Conservation (phyloP, 1,140 invertebrate genomes). For the Nebria ingens region DNA sequence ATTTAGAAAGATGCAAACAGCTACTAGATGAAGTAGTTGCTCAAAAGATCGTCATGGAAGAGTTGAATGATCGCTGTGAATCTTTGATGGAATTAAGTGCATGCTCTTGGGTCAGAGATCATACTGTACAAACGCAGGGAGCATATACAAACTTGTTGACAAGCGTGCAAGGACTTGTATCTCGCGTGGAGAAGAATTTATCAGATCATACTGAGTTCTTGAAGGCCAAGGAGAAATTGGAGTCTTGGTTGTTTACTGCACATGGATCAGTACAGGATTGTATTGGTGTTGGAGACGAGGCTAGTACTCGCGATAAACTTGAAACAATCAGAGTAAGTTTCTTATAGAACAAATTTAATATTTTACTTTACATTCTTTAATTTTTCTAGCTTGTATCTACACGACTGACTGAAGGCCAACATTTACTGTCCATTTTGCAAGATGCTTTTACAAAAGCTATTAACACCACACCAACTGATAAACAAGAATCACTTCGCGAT, state of each 20-base stretch:
- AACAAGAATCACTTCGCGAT: constrained; percentile 64
- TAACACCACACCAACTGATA: constrained; percentile 65
- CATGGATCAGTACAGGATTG: constrained; percentile 72
- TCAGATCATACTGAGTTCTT: constrained; percentile 83
- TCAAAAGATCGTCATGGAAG: constrained; percentile 68
- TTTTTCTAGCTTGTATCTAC: constrained; percentile 48
- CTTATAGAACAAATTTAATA: neutral
- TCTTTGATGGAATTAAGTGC: constrained; percentile 74
- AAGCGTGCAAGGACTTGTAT: constrained; percentile 65
- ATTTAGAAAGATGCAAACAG: constrained; percentile 64
- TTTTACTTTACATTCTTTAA: constrained; percentile 1
- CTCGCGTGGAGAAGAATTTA: constrained; percentile 76
- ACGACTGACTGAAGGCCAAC: constrained; percentile 75
- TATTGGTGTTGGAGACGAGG: constrained; percentile 65
- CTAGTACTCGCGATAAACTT: constrained; percentile 71
- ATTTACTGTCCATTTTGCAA: constrained; percentile 65
- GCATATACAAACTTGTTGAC: constrained; percentile 67
- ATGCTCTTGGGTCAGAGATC: constrained; percentile 70
- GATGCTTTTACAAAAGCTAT: constrained; percentile 77
- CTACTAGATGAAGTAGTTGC: constrained; percentile 64
- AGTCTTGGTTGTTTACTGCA: constrained; percentile 68
- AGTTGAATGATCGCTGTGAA: constrained; percentile 79
- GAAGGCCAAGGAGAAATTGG: constrained; percentile 70
- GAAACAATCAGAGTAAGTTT: constrained; percentile 53
- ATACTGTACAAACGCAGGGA: constrained; percentile 72